A percentile compares a stretch with the other conserved stretches of the same genome.
These are phyloP conservation scores for Actinia equina DNA, from an alignment of 64 coral and sea anemone genomes.

Conservation along the genomic window DNA sequence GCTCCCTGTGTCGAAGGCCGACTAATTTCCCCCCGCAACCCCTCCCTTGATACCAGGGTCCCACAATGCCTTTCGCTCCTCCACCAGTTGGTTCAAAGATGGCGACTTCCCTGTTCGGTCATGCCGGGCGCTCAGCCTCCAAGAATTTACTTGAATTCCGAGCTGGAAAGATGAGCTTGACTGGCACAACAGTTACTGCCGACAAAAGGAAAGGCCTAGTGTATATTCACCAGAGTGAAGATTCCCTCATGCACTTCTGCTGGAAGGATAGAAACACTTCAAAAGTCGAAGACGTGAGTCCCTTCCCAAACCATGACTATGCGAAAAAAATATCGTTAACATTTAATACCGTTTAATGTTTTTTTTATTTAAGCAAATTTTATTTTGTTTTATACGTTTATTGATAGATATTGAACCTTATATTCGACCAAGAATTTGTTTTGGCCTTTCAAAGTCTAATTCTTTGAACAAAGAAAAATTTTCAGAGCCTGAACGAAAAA, in stretches of 20 bases:
- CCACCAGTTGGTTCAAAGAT: conserved; percentile 34
- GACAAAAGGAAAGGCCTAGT: conserved; percentile 95
- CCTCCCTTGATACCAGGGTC: background rate
- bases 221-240: conserved; percentile 98
- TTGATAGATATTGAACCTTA: background rate
- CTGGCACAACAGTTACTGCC: conserved; percentile 91
- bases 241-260: conserved; percentile 98
- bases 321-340: background rate
- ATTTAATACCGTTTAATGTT: background rate
- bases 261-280: conserved; percentile 91
- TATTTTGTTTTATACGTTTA: background rate
- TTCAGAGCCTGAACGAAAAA: background rate
- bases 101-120: conserved; percentile 84
- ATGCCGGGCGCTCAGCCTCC: conserved; percentile 54
- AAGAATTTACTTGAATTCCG: conserved; percentile 99
- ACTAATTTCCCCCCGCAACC: background rate
- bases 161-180: conserved; percentile 96
- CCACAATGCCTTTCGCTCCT: background rate
- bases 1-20: background rate
- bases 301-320: background rate
- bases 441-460: background rate
- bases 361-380: background rate
- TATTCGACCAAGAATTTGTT: background rate
- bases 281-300: conserved; percentile 92
- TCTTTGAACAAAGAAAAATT: background rate